Percentiles rank a stretch among this genome's conserved stretches.
These are phyloP conservation scores for Motacilla alba DNA, from an alignment of 2,113 vertebrate species.

Conservation along the genomic window DNA sequence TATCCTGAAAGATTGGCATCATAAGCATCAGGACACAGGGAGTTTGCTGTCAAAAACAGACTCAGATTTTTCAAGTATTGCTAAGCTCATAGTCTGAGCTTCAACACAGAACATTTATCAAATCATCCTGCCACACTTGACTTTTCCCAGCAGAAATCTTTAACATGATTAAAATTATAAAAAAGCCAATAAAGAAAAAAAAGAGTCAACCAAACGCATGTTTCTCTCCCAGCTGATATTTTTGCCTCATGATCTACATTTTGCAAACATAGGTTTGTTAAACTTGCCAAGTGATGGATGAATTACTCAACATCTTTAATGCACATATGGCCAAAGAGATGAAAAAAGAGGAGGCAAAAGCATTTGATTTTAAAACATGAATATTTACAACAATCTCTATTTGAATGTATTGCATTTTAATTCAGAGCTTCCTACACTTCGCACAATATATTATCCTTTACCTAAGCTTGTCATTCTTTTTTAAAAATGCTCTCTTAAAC, in stretches of 20 bases:
- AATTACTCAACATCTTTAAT: neutral
- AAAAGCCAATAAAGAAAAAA: neutral
- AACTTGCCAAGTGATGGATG: neutral
- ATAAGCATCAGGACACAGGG: neutral
- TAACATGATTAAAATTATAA: neutral
- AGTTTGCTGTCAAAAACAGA: neutral
- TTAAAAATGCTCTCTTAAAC: neutral
- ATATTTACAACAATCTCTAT: neutral
- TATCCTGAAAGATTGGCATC: neutral
- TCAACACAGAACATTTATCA: neutral
- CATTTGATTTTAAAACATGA: neutral
- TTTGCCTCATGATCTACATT: neutral
- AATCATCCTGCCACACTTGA: neutral
- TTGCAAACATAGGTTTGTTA: neutral
- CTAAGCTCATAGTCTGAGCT: neutral
- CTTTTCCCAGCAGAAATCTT: neutral
- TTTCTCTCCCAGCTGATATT: neutral
- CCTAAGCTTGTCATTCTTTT: neutral
- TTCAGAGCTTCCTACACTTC: neutral
- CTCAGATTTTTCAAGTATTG: neutral
- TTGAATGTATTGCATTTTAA: constrained; percentile 22
- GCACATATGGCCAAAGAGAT: neutral
- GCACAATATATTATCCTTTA: neutral
- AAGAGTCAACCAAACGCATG: neutral
- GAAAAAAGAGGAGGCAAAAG: neutral